phyloP scores from a whole-genome alignment of 1,140 invertebrate species.

The Drosophila funebris region DNA sequence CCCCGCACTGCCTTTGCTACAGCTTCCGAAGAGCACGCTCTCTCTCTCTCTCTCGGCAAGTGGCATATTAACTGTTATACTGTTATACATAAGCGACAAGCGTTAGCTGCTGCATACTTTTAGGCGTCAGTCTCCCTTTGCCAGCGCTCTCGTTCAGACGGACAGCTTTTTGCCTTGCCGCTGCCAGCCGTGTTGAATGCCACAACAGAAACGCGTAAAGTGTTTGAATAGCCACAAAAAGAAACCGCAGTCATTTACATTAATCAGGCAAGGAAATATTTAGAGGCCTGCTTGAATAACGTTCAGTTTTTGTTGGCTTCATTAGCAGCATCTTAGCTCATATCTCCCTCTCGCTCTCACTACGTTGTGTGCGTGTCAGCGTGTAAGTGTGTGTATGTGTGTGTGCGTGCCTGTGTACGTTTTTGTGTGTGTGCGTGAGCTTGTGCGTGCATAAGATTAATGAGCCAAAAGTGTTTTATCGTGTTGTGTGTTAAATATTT shows the following conservation, averaged over 20 bases:
- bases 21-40: conserved; percentile 27
- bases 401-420: conserved; percentile 6
- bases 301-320: conserved; percentile 44
- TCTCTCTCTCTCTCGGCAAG: conserved; percentile 7
- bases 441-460: conserved; percentile 58
- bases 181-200: conserved; percentile 9
- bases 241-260: conserved; percentile 27
- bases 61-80: conserved; percentile 32
- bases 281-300: neutral
- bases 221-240: conserved; percentile 2
- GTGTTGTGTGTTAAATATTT: conserved; percentile 79
- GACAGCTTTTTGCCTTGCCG: conserved; percentile 13
- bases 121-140: conserved; percentile 70
- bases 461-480: conserved; percentile 80
- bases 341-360: neutral
- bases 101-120: conserved; percentile 67
- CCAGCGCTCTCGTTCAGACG: conserved; percentile 58
- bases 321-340: conserved; percentile 52
- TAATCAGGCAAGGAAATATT: conserved; percentile 34
- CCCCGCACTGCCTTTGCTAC: neutral
- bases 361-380: neutral
- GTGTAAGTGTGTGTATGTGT: neutral
- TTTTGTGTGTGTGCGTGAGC: neutral
- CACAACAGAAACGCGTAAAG: conserved; percentile 30
- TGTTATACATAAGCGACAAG: conserved; percentile 35